Evolutionary conservation across 2,888 invertebrate genomes (phyloP).

Genomic region (Callyntrura guangdongensis): DNA sequence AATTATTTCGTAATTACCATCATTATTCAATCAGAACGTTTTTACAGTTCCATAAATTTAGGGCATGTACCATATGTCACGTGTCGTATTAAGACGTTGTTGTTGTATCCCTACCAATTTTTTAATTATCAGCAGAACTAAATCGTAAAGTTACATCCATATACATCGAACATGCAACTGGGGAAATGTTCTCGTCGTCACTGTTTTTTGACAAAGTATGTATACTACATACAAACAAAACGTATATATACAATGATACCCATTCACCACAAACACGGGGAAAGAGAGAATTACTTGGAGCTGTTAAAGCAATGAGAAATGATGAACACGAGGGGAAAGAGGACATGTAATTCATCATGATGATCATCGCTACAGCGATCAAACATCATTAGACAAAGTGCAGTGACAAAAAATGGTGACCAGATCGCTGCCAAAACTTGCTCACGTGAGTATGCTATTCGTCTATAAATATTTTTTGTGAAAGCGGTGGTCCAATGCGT

Average conservation of each 20-base stretch:
- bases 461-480: too few relatives aligned
- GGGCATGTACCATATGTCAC: slow-evolving; percentile 24
- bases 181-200: background rate
- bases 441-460: slow-evolving; percentile 28
- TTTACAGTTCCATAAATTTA: background rate
- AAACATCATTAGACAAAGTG: slow-evolving; percentile 75
- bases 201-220: too few relatives aligned
- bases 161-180: background rate
- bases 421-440: slow-evolving; percentile 43
- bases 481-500: too few relatives aligned
- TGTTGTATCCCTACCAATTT: background rate
- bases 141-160: background rate
- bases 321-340: slow-evolving; percentile 1
- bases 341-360: slow-evolving; percentile 52
- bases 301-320: slow-evolving; percentile 1
- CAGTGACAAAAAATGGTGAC: slow-evolving; percentile 68
- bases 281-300: background rate
- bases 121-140: slow-evolving; percentile 7
- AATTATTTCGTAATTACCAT: slow-evolving; percentile 59
- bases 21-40: slow-evolving; percentile 50
- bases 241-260: background rate
- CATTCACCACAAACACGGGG: background rate
- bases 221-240: background rate
- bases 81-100: slow-evolving; percentile 37
- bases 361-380: slow-evolving; percentile 55